phyloP scores from a whole-genome alignment of 2,113 vertebrate species.

The Helogale parvula region DNA sequence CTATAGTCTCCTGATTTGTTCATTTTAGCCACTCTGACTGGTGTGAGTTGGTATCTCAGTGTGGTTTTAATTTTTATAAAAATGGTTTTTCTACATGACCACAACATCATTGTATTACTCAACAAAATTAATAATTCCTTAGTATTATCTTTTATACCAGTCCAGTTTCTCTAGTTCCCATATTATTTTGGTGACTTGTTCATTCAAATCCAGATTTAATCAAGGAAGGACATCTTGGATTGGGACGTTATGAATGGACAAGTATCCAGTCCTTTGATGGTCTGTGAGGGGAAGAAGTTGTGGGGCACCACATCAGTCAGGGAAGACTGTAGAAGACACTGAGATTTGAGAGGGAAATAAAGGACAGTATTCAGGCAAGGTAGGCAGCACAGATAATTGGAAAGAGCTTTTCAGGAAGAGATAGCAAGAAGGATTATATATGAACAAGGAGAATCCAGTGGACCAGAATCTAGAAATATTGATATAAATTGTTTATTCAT shows the following conservation, averaged over 20 bases:
- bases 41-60: no score
- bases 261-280: background rate
- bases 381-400: background rate
- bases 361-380: background rate
- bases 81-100: background rate
- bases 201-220: background rate
- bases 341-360: background rate
- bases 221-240: background rate
- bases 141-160: background rate
- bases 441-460: background rate
- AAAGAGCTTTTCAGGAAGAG: background rate
- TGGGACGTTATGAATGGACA: background rate
- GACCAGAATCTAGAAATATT: background rate
- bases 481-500: background rate
- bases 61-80: background rate
- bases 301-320: background rate
- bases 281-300: background rate
- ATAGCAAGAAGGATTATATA: background rate
- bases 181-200: background rate
- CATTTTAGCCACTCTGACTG: no score
- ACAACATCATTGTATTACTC: background rate
- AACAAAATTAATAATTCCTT: background rate
- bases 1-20: no score
- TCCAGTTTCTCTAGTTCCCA: background rate
- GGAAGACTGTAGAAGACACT: background rate